Base-by-base conservation (phyloP, 1,140 invertebrate species). In the Platyura marginata region DNA sequence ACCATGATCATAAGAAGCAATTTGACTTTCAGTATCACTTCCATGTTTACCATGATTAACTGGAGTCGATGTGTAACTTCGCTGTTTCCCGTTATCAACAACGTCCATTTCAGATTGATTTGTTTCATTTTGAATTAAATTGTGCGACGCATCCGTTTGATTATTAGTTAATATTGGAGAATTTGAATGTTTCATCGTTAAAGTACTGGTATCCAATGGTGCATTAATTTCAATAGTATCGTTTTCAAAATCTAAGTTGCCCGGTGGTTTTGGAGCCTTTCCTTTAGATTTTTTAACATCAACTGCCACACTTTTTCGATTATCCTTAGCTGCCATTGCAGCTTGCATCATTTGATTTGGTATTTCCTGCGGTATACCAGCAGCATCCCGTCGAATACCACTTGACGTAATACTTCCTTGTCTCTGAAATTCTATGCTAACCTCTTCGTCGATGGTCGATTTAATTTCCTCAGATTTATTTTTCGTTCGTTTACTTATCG, bases 281-380 rank as follows among this genome's bases (percentile, higher is more conserved):
- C 78, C 71, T 53, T 82, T 81, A 18, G 69, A 71, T 49, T 74
- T 79, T 44, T 77, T 76, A 3, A 62, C 60, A 51, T 61, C 33
- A 23, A 65, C 62, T 36, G 54, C 45, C 4, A 62, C 59, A 48
- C 59, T 71, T 51, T 74, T 78, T 29, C 79, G 65, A 43, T 80
- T 79, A 46, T 66, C 70, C 44, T 69, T 66, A 1, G 78, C 79
- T 13, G 71, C 74, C 54, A 72, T 68, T 3, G 75, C 79, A 1
- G 77, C 79, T 34, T 77, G 75, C 42, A 77, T 64, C 53, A 81
- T 78, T 47, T 80, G 75, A 34, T 72, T 69, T 4, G 78, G 78
- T 45, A 81, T 57, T 25, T 67, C 62, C 3, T 71, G 65, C 44
- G 71, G 71, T 46, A 74, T 72, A 2, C 69, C 69, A 48, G 71